A percentile compares a stretch with the other conserved stretches of the same genome.
Evolutionary conservation across 2,797 vertebrate species (phyloP).

Genomic region (Tapera naevia): DNA sequence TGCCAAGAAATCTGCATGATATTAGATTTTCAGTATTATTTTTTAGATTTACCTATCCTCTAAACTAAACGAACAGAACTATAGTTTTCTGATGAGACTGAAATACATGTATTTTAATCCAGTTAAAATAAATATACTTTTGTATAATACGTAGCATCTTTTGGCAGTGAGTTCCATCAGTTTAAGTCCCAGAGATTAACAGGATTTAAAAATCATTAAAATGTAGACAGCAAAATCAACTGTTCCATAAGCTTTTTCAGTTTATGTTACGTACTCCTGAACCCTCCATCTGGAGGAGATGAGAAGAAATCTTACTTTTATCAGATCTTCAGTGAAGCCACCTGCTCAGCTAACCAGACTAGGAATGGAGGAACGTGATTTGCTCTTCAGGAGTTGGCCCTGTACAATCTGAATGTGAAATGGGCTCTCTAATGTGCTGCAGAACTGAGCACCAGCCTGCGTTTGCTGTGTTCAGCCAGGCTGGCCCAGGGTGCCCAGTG

Average conservation of each 20-base stretch:
- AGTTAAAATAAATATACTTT: neutral
- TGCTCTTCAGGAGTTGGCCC: neutral
- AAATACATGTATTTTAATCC: neutral
- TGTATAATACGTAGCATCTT: neutral
- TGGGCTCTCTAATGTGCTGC: neutral
- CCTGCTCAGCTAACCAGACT: neutral
- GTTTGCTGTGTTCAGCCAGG: conserved; percentile 27
- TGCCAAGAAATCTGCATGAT: neutral
- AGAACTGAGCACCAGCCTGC: neutral
- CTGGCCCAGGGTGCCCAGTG: conserved; percentile 19
- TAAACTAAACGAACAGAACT: neutral
- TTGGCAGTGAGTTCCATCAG: neutral
- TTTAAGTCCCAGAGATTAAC: neutral
- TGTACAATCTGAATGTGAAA: neutral
- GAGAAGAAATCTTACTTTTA: neutral
- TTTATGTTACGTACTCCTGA: neutral
- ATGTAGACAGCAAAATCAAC: neutral
- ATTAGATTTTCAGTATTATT: neutral
- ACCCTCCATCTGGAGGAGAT: neutral
- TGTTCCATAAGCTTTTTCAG: neutral
- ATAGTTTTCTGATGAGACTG: neutral
- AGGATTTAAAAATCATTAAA: conserved; percentile 18
- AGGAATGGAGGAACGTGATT: neutral
- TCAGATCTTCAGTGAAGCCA: neutral
- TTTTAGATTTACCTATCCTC: neutral